Evolutionary conservation across 2,113 vertebrate species (phyloP).

Genomic region (Vombatus ursinus): DNA sequence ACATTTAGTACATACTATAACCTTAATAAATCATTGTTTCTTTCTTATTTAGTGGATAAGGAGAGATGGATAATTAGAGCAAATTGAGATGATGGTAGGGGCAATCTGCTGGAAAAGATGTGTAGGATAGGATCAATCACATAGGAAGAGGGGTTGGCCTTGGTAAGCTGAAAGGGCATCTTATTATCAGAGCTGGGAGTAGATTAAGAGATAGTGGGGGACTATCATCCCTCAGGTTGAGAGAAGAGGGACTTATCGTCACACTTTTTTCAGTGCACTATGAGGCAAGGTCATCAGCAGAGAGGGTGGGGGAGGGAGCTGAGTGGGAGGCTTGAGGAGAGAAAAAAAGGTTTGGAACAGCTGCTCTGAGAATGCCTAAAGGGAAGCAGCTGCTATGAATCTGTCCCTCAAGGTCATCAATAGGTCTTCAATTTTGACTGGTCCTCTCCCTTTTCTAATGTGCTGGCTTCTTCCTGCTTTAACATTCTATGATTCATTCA

Average conservation of each 20-base stretch:
- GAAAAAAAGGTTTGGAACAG: background rate
- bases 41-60: background rate
- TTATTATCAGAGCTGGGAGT: background rate
- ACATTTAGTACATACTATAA: background rate
- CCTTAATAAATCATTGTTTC: background rate
- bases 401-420: background rate
- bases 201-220: background rate
- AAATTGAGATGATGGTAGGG: background rate
- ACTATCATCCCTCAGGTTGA: background rate
- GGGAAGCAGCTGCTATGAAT: background rate
- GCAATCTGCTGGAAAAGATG: background rate
- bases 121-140: background rate
- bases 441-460: background rate
- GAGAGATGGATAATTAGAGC: background rate
- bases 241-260: background rate
- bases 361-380: background rate
- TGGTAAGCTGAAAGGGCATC: background rate
- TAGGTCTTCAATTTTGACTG: background rate
- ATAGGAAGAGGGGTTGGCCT: background rate
- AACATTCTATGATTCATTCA: background rate
- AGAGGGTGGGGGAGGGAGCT: background rate
- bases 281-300: background rate
- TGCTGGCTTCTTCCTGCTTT: background rate
- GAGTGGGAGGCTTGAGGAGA: background rate
- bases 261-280: background rate